Evolutionary conservation across 2,888 invertebrate genomes (phyloP).

Genomic region (Sepioteuthis lessoniana): DNA sequence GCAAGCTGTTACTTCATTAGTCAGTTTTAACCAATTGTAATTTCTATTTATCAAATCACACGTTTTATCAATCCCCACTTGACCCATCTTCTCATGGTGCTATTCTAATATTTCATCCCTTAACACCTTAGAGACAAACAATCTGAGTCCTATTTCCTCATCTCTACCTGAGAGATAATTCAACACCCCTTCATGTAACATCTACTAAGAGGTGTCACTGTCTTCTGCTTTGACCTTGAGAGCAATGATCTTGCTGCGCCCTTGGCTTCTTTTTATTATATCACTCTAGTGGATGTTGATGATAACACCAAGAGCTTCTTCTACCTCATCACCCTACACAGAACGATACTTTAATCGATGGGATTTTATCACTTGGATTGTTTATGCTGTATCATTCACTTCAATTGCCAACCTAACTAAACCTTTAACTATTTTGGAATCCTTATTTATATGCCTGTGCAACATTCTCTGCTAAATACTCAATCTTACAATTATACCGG

Average conservation of each 20-base stretch:
- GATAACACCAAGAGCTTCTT: background rate
- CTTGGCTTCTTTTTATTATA: background rate
- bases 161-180: background rate
- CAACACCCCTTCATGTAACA: background rate
- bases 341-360: background rate
- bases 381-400: background rate
- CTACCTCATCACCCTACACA: too few relatives aligned
- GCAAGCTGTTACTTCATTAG: too few relatives aligned
- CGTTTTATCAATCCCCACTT: too few relatives aligned
- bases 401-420: background rate
- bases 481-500: too few relatives aligned
- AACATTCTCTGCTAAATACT: background rate
- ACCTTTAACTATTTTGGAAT: background rate
- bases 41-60: too few relatives aligned
- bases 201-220: background rate
- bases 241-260: background rate
- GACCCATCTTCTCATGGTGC: background rate
- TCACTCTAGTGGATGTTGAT: background rate
- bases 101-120: background rate
- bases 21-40: too few relatives aligned
- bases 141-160: background rate
- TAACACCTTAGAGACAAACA: background rate
- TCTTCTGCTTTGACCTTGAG: background rate
- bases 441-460: background rate
- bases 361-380: background rate